Base-by-base conservation (phyloP, 2,113 vertebrate species). In the Amblyopsis rosae region DNA sequence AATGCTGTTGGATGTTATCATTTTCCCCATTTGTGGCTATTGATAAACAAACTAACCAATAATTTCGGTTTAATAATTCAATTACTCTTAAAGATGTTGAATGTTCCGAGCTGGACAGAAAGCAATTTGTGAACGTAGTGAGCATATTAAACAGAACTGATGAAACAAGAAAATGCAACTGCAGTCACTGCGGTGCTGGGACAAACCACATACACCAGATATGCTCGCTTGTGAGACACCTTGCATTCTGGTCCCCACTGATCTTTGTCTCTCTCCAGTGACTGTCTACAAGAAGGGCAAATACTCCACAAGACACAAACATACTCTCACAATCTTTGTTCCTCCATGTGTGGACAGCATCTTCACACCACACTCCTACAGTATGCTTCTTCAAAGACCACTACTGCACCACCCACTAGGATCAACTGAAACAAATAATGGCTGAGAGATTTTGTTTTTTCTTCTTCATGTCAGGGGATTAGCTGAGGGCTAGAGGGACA, bases 381-480 rank as follows among this genome's bases (percentile, higher is more conserved):
- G 26, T 26, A 26, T 57, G 59, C 71, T 71, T 69, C 73, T 70
- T 82, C 59, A 75, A 76, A 79, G 69, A 65, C n/a, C 35, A 46
- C 55, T 49, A 50, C 32, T 12, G 19, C 62, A 47, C 75, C 54
- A 56, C 69, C 77, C 61, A 75, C 57, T 32, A 63, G 57, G 73
- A 78, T 58, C 75, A 73, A 75, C 74, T 67, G 54, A 75, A 70
- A 84, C 76, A 83, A 81, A 69, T 59, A 4, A 8, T 13, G 17
- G 57, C 69, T 80, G 74, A 60, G n/a, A 73, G 60, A 12, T 54
- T 0, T 0, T 48, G 41, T 62, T 50, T 19, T 2, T 55, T 62
- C 72, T 12, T 54, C 59, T 74, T 46, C 15, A 50, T 63, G 46
- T 16, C 17, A 45, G 16, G 57, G 9, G 62, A 19, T 55, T 54